Evolutionary conservation across 2,888 invertebrate species (phyloP).

Genomic region (Agrotis segetum): DNA sequence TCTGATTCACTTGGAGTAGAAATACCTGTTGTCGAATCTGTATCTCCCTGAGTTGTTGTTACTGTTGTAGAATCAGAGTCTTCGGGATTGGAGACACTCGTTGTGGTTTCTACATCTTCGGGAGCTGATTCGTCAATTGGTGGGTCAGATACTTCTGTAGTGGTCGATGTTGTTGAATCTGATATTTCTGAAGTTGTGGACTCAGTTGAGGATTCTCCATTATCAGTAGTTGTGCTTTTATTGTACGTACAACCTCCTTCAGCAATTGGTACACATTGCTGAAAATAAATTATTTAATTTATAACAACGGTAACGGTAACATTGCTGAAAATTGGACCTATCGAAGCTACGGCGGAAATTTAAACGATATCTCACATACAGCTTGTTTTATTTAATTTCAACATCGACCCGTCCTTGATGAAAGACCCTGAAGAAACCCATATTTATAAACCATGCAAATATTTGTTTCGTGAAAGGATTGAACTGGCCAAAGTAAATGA

Average conservation of each 20-base stretch:
- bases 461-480: too few relatives aligned
- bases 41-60: neutral
- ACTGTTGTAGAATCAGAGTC: neutral
- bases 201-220: neutral
- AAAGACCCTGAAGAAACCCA: too few relatives aligned
- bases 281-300: neutral
- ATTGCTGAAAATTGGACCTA: too few relatives aligned
- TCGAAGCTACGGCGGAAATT: too few relatives aligned
- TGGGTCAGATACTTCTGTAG: slow-evolving; percentile 12
- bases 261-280: slow-evolving; percentile 37
- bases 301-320: too few relatives aligned
- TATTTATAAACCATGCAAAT: too few relatives aligned
- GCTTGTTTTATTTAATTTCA: too few relatives aligned
- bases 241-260: slow-evolving; percentile 59
- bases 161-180: neutral
- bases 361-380: too few relatives aligned
- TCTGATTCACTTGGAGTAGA: neutral
- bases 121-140: neutral
- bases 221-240: slow-evolving; percentile 18
- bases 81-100: neutral
- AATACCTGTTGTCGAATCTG: neutral
- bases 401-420: too few relatives aligned
- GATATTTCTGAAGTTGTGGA: neutral
- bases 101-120: too few relatives aligned
- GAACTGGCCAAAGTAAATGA: too few relatives aligned